Evolutionary conservation across 2,888 invertebrate genomes (phyloP), one percentile per base, ranked within the genome.

Genomic region (Perizoma affinitatum): DNA sequence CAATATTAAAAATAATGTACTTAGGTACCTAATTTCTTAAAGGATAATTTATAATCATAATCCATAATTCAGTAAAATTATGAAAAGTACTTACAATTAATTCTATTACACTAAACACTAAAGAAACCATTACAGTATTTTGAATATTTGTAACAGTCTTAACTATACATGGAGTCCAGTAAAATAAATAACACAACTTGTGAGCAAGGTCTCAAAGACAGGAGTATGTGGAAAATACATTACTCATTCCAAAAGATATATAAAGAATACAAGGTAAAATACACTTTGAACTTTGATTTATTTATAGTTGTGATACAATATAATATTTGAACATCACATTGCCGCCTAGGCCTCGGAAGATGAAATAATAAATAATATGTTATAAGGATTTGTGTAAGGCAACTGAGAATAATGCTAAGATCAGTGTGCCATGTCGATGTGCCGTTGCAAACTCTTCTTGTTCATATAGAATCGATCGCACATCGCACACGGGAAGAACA

Each of bases 401-500:
- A 48, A 56, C 46, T 50, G 44, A 46, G 57, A 51, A 3, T 22
- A 22, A 22, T 22, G 22, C 22, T 22, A 66, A 34, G 57, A 84
- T 92, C 88, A 91, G 80, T 94, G 94, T 9, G 91, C 87, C 76
- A 88, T 89, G 52, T 92, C 87, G 65, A 94, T 93, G 77, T 94
- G 94, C 38, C 93, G 86, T 49, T 92, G 91, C 67, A 94, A 88
- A 56, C 93, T 92, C 65, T 89, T 87, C 70, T 90, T 93, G 72
- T 91, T 93, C 84, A 93, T 92, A 67, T 93, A 93, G 70, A 93
- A 93, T 5, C 93, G 89, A 59, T 93, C 93, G 71, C 94, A 94
- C 83, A 94, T 90, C 63, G 90, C 92, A 76, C 94, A 94, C 0
- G 92, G 93, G 80, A 92, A 94, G 56, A 93, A 92, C n/a, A 91